Evolutionary conservation across 2,888 invertebrate species (phyloP).

Genomic region (Hirtodrosophila alboralis): DNA sequence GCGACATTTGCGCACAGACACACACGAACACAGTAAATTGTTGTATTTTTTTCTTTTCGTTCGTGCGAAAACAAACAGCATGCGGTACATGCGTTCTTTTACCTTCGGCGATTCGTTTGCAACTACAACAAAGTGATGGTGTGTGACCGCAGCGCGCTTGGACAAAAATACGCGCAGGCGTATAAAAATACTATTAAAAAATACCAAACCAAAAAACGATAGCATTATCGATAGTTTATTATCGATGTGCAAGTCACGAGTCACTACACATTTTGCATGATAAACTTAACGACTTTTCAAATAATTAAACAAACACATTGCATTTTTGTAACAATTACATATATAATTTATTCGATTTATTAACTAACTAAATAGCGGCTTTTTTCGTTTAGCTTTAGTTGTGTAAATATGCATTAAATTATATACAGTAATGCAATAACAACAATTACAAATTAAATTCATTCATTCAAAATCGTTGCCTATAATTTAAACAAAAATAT

Average conservation of each 20-base stretch:
- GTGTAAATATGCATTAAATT: slow-evolving; percentile 27
- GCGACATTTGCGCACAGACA: slow-evolving; percentile 54
- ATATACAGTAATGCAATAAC: slow-evolving; percentile 60
- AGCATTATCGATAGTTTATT: background rate
- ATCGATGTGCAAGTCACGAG: slow-evolving; percentile 13
- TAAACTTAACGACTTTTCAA: slow-evolving; percentile 8
- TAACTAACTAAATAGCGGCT: slow-evolving; percentile 61
- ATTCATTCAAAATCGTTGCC: slow-evolving; percentile 31
- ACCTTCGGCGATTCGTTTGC: slow-evolving; percentile 60
- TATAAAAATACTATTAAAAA: slow-evolving; percentile 8
- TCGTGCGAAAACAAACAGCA: slow-evolving; percentile 30
- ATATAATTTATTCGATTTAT: slow-evolving; percentile 67
- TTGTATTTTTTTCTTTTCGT: slow-evolving; percentile 37
- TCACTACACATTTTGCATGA: background rate
- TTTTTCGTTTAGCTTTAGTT: slow-evolving; percentile 6
- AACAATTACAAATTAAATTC: slow-evolving; percentile 54
- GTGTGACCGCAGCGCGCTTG: slow-evolving; percentile 27
- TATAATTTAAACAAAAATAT: slow-evolving; percentile 46
- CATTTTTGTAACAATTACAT: slow-evolving; percentile 65
- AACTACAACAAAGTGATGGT: slow-evolving; percentile 35
- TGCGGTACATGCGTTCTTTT: slow-evolving; percentile 13
- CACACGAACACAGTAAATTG: slow-evolving; percentile 31
- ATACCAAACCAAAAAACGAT: slow-evolving; percentile 12
- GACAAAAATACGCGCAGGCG: background rate
- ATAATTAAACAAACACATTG: background rate